Conservation (phyloP, 2,113 vertebrate species). For the Chloroceryle aenea region DNA sequence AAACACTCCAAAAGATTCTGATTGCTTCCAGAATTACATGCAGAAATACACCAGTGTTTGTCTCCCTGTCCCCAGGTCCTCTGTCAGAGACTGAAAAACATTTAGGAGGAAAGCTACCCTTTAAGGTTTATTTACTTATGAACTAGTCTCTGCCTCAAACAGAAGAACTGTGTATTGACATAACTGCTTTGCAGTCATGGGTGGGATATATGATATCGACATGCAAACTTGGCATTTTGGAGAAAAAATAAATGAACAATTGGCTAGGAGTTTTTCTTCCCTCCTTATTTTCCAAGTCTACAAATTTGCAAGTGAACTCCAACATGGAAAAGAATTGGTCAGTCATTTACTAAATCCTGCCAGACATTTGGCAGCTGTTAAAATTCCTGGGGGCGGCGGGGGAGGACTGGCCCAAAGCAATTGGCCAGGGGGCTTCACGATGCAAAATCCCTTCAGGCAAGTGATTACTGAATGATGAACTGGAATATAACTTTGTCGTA, state of each 20-base stretch:
- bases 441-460: constrained; percentile 49
- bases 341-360: constrained; percentile 54
- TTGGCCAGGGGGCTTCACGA: constrained; percentile 7
- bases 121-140: neutral
- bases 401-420: neutral
- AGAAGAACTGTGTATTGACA: constrained; percentile 8
- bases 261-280: neutral
- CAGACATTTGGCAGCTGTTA: constrained; percentile 74
- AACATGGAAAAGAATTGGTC: constrained; percentile 45
- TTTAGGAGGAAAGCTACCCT: neutral
- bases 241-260: neutral
- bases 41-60: neutral
- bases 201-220: neutral
- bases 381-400: constrained; percentile 1
- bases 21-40: neutral
- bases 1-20: neutral
- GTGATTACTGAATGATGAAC: neutral
- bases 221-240: neutral
- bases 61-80: neutral
- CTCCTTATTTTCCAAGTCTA: neutral
- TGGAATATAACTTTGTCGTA: neutral
- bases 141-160: neutral
- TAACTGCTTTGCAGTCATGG: neutral
- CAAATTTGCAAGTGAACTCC: neutral
- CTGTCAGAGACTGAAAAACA: neutral